Evolutionary conservation across 1,140 invertebrate species (phyloP).

Genomic region (Macrostomum lignano): DNA sequence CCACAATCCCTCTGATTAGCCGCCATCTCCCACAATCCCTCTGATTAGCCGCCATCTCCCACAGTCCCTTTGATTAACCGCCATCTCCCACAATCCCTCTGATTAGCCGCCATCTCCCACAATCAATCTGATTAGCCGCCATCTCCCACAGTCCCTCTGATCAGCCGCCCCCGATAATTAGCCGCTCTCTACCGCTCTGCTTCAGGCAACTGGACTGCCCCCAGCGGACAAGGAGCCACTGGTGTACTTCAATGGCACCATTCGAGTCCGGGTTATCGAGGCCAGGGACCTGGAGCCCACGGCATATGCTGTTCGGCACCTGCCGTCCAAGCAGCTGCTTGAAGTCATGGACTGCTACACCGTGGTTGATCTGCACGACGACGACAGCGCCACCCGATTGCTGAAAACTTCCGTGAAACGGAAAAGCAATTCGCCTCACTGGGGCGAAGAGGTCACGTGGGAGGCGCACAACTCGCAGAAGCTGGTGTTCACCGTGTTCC

Average conservation of each 20-base stretch:
- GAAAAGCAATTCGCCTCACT: constrained; percentile 40
- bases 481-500: constrained; percentile 71
- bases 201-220: no score
- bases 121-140: no score
- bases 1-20: no score
- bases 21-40: no score
- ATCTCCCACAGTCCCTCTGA: no score
- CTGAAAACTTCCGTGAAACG: constrained; percentile 55
- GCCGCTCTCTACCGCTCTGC: no score
- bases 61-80: no score
- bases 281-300: constrained; percentile 66
- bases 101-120: no score
- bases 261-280: constrained; percentile 72
- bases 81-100: no score
- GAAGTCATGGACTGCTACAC: constrained; percentile 41
- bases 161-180: no score
- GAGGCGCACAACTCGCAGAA: constrained; percentile 54
- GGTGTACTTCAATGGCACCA: constrained; percentile 52
- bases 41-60: no score
- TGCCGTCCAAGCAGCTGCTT: neutral
- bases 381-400: constrained; percentile 34
- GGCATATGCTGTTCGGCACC: constrained; percentile 49
- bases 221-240: no score
- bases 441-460: constrained; percentile 31
- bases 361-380: constrained; percentile 59